Evolutionary conservation across 2,888 invertebrate genomes (phyloP).

Genomic region (Rambutsinella grinnellia): DNA sequence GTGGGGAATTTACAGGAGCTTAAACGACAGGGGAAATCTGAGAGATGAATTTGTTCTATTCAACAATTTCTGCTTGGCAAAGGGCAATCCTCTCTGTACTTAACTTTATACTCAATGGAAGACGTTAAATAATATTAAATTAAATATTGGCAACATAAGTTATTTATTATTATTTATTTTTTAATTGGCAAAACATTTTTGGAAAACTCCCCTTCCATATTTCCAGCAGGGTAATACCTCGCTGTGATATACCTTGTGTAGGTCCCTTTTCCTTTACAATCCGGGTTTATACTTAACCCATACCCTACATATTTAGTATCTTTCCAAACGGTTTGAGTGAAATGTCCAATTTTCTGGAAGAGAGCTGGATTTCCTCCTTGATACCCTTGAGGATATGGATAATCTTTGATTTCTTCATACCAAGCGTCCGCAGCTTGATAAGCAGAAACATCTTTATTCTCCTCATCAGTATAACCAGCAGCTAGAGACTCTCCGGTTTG

Average conservation of each 20-base stretch:
- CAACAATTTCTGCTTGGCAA: too few relatives aligned
- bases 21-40: too few relatives aligned
- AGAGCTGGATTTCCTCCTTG: constrained; percentile 14
- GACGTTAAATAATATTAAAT: too few relatives aligned
- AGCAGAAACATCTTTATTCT: constrained; percentile 7
- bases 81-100: too few relatives aligned
- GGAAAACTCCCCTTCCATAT: not conserved
- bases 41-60: too few relatives aligned
- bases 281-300: not conserved
- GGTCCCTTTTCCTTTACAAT: not conserved
- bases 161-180: not conserved
- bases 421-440: constrained; percentile 15
- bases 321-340: constrained; percentile 14
- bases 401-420: constrained; percentile 43
- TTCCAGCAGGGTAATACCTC: constrained; percentile 9
- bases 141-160: too few relatives aligned
- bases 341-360: constrained; percentile 32
- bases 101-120: too few relatives aligned
- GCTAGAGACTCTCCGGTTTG: not conserved
- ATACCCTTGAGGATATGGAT: constrained; percentile 30
- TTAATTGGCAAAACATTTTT: not conserved
- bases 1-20: constrained; percentile 64
- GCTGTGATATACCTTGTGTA: not conserved
- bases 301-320: constrained; percentile 9
- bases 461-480: not conserved